These are phyloP conservation scores for Zoanthus solanderi DNA, from an alignment of 92 coral and sea anemone genomes.

Conservation along the genomic window DNA sequence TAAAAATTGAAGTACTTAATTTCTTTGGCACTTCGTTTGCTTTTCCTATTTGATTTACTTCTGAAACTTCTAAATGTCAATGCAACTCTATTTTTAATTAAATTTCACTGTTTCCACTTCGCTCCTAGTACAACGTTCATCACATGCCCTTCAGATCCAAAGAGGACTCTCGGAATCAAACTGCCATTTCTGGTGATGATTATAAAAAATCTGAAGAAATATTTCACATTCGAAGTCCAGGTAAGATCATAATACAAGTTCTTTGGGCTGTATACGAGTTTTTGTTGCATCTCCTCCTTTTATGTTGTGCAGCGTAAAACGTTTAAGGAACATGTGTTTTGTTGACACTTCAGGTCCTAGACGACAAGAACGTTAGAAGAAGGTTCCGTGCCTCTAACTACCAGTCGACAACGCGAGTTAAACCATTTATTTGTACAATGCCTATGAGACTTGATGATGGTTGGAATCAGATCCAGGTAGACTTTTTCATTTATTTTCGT, in stretches of 20 bases:
- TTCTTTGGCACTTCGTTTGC: background rate
- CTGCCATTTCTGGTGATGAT: conserved; percentile 99
- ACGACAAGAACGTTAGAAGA: conserved; percentile 98
- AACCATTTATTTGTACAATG: conserved; percentile 99
- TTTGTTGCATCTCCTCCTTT: background rate
- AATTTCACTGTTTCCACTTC: conserved; percentile 16
- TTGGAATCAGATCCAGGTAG: conserved; percentile 99
- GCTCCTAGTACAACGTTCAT: conserved; percentile 90
- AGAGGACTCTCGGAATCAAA: conserved; percentile 98
- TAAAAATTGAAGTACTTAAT: background rate
- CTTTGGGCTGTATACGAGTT: background rate
- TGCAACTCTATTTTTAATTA: background rate
- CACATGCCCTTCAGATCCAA: conserved; percentile 92
- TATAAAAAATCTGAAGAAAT: conserved; percentile 97
- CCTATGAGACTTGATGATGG: conserved; percentile 99
- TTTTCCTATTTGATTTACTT: background rate
- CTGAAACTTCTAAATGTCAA: background rate
- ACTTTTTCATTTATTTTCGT: background rate
- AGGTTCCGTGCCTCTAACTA: conserved; percentile 99
- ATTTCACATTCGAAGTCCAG: conserved; percentile 99
- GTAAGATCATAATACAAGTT: conserved; percentile 47
- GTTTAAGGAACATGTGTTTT: conserved; percentile 42
- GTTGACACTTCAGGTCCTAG: conserved; percentile 99
- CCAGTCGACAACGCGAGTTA: conserved; percentile 97
- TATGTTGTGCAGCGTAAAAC: background rate